Base-by-base conservation (phyloP, 2,113 vertebrate genomes). In the Mus pahari region DNA sequence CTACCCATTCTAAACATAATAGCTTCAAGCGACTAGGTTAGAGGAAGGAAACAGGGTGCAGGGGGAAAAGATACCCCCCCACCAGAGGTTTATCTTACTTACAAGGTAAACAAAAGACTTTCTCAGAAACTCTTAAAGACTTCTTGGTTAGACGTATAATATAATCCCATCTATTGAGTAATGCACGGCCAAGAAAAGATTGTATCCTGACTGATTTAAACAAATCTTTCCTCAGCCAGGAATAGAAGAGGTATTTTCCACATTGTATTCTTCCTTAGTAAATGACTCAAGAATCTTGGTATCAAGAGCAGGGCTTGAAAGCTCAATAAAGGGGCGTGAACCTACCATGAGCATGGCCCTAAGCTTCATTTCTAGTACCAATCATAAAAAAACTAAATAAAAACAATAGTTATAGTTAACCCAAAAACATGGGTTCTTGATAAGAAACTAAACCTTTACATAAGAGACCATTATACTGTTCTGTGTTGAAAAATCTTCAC, bases 291-390 rank as follows among this genome's bases (percentile, higher is more conserved):
- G 9, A 26, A 82, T 45, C 68, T 19, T 28, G 22, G 60, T 36
- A 45, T 28, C 22, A 33, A 14, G 14, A 33, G 16, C 20, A 55
- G 36, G 24, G 10, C 17, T 36, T 50, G 9, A 64, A 16, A 42
- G 17, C 17, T 24, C 22, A 36, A 48, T 64, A 31, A 28, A 78
- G 62, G 16, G 9, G 3, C 19, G 50, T 13, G 2, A 53, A 19
- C 31, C 33, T 24, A 16, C 5, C 7, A 4, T n/a, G 6, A 31
- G 50, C 0, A 0, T 14, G 31, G 45, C 3, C 45, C 5, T 22
- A 50, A 5, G 42, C 4, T 50, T 28, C 5, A 86, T 36, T 20
- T 24, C 20, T 3, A 36, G 19, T 19, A 68, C 16, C 62, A 33
- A 66, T 50, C 36, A 33, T 66, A 20, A 14, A 5, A 14, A 5